Base-by-base conservation (phyloP, 2,888 invertebrate genomes). In the Dicycla oo region DNA sequence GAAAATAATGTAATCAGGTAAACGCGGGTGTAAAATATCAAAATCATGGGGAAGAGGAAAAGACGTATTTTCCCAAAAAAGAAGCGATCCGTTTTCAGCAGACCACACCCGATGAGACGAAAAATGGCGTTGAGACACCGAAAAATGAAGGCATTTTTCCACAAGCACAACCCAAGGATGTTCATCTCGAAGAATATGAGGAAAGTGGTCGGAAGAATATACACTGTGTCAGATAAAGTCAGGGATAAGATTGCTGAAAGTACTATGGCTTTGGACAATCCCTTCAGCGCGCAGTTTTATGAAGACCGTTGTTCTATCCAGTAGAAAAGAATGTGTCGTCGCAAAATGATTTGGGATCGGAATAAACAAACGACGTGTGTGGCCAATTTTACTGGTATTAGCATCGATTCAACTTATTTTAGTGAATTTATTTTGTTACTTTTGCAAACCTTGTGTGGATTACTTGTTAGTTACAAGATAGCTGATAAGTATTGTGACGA, bases 231-330 rank as follows among this genome's bases (percentile, higher is more conserved):
- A 0, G 93, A 94, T 67, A 92, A 86, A 84, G 90, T 94, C 0
- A 83, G 91, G n/a, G 93, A 94, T 57, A 94, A 92, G 68, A 89
- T 94, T 69, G 93, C 93, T 0, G 93, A 93, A 45, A 93, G 91
- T 49, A 92, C 93, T 0, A 51, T 93, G 79, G 91, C 91, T 0
- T 67, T 94, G 45, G 91, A 94, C 54, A 93, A 93, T 26, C 93
- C 94, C 0, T 94, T 94, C 56, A 91, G 90, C 73, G 90, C 89
- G 0, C 93, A 93, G n/a, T 94, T 94, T 61, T 94, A 94, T 34
- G 90, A 91, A 87, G 94, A 94, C 68, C 86, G 93, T 15, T 94
- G 94, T 86, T 77, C 49, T 8, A 91, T 94, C 49, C 93, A 93
- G 73, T 94, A 82, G 80, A 60, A 23, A 30, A 56, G 10, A 45